Percentiles rank a stretch among this genome's conserved stretches.
phyloP scores from a whole-genome alignment of 2,113 vertebrate genomes.

The Condylura cristata region DNA sequence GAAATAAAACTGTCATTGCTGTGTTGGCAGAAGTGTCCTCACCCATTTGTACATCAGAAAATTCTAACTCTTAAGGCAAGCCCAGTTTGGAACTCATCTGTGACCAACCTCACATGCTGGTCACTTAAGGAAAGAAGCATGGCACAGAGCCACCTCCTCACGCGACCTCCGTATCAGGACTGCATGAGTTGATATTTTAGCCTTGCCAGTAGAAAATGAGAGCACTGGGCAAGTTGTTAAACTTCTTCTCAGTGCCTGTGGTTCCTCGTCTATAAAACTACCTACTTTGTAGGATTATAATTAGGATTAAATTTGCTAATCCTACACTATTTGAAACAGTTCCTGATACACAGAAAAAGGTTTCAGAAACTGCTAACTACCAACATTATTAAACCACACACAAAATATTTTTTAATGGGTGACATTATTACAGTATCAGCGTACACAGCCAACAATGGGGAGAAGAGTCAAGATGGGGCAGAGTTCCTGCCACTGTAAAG shows the following conservation, averaged over 20 bases:
- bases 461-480: neutral
- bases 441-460: neutral
- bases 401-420: neutral
- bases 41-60: neutral
- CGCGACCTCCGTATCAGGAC: neutral
- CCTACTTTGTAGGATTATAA: conserved; percentile 40
- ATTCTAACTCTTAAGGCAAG: neutral
- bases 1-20: conserved; percentile 39
- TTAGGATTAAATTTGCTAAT: conserved; percentile 70
- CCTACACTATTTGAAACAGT: conserved; percentile 59
- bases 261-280: conserved; percentile 36
- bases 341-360: conserved; percentile 36
- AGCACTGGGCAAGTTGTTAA: neutral
- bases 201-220: neutral
- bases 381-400: neutral
- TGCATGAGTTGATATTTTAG: neutral
- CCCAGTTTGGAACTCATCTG: neutral
- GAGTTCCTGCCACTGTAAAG: neutral
- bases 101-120: neutral
- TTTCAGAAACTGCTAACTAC: conserved; percentile 16
- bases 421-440: neutral
- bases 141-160: neutral
- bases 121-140: neutral
- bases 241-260: conserved; percentile 49
- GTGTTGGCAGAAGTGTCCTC: neutral